phyloP scores from a whole-genome alignment of 2,888 invertebrate species.

The Rhaphigaster nebulosa region DNA sequence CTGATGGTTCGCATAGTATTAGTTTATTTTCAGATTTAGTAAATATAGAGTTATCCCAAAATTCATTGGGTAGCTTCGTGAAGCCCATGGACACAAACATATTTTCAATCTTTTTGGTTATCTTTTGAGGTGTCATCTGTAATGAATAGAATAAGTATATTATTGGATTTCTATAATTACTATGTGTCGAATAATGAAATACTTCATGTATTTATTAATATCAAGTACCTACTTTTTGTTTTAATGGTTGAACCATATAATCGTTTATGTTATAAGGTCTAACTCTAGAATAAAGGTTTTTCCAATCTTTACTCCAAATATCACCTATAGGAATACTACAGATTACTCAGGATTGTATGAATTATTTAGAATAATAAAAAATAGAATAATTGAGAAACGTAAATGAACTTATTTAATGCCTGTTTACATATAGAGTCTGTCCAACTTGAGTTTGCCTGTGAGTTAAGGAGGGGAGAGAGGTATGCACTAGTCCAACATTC shows the following conservation, averaged over 20 bases:
- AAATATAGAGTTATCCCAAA: conserved; percentile 57
- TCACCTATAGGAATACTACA: conserved; percentile 41
- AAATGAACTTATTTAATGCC: neutral
- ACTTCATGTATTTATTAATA: neutral
- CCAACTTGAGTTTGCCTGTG: too few species aligned
- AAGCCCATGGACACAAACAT: conserved; percentile 52
- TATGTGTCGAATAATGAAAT: neutral
- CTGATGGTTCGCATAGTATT: conserved; percentile 51
- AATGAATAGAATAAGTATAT: neutral
- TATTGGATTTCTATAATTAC: neutral
- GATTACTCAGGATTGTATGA: neutral
- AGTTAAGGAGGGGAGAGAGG: too few species aligned
- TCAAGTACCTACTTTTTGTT: neutral
- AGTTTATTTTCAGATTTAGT: neutral
- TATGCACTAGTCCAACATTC: too few species aligned
- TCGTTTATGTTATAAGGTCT: neutral
- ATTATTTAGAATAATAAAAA: neutral
- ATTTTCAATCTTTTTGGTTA: conserved; percentile 44
- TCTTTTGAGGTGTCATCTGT: conserved; percentile 36
- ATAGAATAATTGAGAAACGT: neutral
- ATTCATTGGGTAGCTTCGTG: conserved; percentile 40
- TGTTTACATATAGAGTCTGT: too few species aligned
- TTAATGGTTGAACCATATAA: neutral
- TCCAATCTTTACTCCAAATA: conserved; percentile 58
- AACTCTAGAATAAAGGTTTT: conserved; percentile 22